Base-by-base conservation (phyloP, 2,113 vertebrate species). In the Periophthalmodon schlosseri region DNA sequence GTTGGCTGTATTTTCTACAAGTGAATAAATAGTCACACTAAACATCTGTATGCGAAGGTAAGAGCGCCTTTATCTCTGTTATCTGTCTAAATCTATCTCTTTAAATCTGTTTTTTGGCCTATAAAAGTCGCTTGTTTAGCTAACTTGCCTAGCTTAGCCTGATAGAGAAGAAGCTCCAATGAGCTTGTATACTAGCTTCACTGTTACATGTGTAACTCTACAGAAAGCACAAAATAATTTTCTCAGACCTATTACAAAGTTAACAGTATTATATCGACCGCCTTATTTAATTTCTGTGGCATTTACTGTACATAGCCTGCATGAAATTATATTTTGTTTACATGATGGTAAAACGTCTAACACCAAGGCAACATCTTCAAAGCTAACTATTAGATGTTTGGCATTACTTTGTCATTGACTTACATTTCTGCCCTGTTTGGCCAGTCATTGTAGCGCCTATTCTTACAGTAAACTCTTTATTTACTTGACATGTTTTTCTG, bases 91-190 rank as follows among this genome's bases (percentile, higher is more conserved):
- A 0, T 0, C 18, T 57, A 14, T 4, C 8, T 23, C 4, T 23
- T 14, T 44, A 34, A 20, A 18, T 10, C 4, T 16, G 16, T 54
- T 28, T 28, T 20, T 1, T 13, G 52, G 13, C 6, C 33, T 39
- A 14, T 2, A 20, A 14, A 46, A 75, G 20, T 5, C 39, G 10
- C 28, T 0, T 8, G 3, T 44, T 73, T 47, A 68, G 83, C 72
- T 80, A 16, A 68, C 23, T 0, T 0, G 71, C 83, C 82, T 89
- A 76, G 72, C 73, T 18, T 39, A 78, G 77, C 74, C 65, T 75
- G 73, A 65, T 77, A 76, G 63, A 72, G 52, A 66, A 69, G 39
- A 24, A 77, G 73, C 63, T 14, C 60, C 16, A 13, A 1, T 23
- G 36, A 72, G 57, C 28, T 70, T 23, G 8, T 73, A 39, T 57